phyloP scores from a whole-genome alignment of 2,113 vertebrate genomes.

The Caranx melampygus region DNA sequence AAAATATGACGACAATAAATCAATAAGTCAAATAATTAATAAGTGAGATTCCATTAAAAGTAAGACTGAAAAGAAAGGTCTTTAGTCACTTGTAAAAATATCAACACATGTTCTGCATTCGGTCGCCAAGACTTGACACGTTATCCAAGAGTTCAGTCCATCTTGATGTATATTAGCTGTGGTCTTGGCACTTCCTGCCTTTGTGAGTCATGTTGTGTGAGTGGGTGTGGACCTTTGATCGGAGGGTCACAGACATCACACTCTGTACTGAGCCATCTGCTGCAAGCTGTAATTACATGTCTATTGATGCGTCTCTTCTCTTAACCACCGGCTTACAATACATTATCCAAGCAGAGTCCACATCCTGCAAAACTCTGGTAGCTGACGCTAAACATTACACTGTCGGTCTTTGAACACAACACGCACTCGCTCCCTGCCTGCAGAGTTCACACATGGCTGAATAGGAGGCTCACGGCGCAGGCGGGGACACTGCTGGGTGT shows the following conservation, averaged over 20 bases:
- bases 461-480: slow-evolving; percentile 4
- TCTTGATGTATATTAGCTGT: too few relatives aligned
- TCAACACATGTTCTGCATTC: too few relatives aligned
- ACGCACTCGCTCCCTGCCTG: not conserved
- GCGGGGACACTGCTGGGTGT: slow-evolving; percentile 14
- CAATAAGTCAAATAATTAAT: too few relatives aligned
- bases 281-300: not conserved
- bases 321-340: slow-evolving; percentile 14
- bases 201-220: too few relatives aligned
- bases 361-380: slow-evolving; percentile 26
- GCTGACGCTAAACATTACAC: not conserved
- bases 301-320: slow-evolving; percentile 15
- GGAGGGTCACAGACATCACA: not conserved
- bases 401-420: not conserved
- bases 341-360: slow-evolving; percentile 18
- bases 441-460: slow-evolving; percentile 19
- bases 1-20: too few relatives aligned
- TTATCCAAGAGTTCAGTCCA: too few relatives aligned
- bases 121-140: too few relatives aligned
- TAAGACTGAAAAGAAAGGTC: too few relatives aligned
- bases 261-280: not conserved
- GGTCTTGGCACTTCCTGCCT: too few relatives aligned
- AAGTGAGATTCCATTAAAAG: too few relatives aligned
- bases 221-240: too few relatives aligned
- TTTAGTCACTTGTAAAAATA: too few relatives aligned